Conservation (phyloP, 64 coral and sea anemone species). For the Actinia equina region DNA sequence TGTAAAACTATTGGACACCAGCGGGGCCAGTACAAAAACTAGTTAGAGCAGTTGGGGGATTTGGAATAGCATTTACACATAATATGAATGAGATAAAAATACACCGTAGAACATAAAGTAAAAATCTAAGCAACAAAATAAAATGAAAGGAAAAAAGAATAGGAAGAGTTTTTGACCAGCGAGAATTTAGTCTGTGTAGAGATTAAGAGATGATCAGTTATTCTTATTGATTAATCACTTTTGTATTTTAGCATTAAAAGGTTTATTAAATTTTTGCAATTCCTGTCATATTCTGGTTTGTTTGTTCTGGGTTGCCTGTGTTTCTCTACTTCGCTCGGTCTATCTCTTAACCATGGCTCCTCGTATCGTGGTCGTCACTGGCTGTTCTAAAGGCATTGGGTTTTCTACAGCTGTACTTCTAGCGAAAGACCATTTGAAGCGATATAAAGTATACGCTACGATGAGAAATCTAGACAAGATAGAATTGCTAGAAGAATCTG, state of each 20-base stretch:
- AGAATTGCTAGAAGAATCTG: slow-evolving; percentile 27
- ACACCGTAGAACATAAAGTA: too few species aligned
- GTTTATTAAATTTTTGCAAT: background rate
- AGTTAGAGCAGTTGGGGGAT: too few species aligned
- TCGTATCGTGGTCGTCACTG: slow-evolving; percentile 53
- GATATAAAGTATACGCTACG: slow-evolving; percentile 80
- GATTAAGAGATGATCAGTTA: background rate
- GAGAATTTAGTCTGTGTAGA: background rate
- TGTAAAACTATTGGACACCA: background rate
- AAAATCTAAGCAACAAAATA: too few species aligned
- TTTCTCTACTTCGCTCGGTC: background rate
- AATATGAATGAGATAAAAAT: too few species aligned
- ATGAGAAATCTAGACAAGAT: slow-evolving; percentile 75
- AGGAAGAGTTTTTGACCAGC: too few species aligned
- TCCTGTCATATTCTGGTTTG: background rate
- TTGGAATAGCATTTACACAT: too few species aligned
- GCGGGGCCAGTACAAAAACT: background rate
- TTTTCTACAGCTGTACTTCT: slow-evolving; percentile 47
- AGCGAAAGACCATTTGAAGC: slow-evolving; percentile 49
- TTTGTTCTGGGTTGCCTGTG: background rate
- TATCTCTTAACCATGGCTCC: slow-evolving; percentile 1
- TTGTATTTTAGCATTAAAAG: background rate
- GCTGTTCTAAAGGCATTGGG: slow-evolving; percentile 67
- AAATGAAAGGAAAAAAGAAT: too few species aligned
- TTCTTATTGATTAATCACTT: background rate